Conservation (phyloP, 2,113 vertebrate genomes). For the Gymnogyps californianus region DNA sequence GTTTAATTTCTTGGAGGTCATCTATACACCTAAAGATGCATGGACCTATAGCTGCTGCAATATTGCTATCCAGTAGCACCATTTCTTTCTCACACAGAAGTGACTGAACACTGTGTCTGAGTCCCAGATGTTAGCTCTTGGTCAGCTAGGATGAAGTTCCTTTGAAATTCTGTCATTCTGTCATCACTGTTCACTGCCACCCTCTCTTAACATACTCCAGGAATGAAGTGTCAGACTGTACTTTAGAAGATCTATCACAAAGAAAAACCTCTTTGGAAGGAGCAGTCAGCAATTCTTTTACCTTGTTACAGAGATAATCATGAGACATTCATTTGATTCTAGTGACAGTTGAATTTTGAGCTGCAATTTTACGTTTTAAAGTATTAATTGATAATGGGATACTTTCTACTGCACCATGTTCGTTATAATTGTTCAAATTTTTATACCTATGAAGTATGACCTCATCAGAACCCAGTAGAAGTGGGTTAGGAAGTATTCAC, state of each 20-base stretch:
- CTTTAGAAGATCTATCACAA: not conserved
- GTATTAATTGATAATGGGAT: not conserved
- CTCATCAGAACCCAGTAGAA: not conserved
- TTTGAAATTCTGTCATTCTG: conserved; percentile 19
- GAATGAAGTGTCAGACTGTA: not conserved
- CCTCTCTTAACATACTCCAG: not conserved
- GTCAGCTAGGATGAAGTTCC: not conserved
- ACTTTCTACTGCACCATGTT: not conserved
- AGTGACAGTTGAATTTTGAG: not conserved
- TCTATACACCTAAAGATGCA: not conserved
- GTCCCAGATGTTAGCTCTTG: not conserved
- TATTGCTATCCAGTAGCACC: not conserved
- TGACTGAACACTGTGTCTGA: not conserved
- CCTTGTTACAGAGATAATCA: not conserved
- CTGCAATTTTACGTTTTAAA: not conserved
- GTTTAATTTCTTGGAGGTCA: not conserved
- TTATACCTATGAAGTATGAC: not conserved
- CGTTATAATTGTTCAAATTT: not conserved
- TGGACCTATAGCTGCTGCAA: not conserved
- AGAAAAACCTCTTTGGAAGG: not conserved
- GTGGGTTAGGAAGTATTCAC: not conserved
- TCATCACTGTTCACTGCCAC: not conserved
- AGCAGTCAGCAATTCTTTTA: not conserved
- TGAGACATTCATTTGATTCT: not conserved
- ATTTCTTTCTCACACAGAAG: not conserved